Percentiles rank a stretch among this genome's conserved stretches.
phyloP scores from a whole-genome alignment of 2,113 vertebrate genomes.

The Rhynchopsitta pachyrhyncha region DNA sequence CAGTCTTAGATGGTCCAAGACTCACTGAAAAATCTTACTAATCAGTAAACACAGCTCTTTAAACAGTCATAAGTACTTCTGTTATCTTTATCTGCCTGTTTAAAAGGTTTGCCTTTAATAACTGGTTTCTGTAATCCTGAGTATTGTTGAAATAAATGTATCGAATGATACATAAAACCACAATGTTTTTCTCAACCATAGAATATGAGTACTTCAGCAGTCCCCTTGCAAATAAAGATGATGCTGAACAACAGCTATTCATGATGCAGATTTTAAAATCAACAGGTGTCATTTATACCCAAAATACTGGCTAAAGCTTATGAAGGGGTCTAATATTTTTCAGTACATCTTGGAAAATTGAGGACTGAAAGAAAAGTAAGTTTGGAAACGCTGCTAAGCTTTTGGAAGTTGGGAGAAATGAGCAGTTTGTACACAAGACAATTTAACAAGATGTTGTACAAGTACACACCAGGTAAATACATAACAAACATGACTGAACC shows the following conservation, averaged over 20 bases:
- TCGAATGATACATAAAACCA: not conserved
- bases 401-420: not conserved
- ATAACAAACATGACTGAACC: not conserved
- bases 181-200: not conserved
- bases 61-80: not conserved
- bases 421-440: not conserved
- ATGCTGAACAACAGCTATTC: not conserved
- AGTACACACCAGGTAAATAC: not conserved
- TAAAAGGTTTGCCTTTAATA: not conserved
- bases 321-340: not conserved
- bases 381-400: not conserved
- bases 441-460: not conserved
- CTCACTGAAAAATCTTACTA: not conserved
- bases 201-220: not conserved
- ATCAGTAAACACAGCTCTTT: not conserved
- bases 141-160: not conserved
- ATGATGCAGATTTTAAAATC: not conserved
- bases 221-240: not conserved
- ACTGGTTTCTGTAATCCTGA: not conserved
- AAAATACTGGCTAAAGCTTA: not conserved
- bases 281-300: not conserved
- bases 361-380: not conserved
- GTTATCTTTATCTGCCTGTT: not conserved
- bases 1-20: not conserved
- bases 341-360: not conserved